phyloP scores from a whole-genome alignment of 1,140 invertebrate genomes.

The Steinernema khuongi region DNA sequence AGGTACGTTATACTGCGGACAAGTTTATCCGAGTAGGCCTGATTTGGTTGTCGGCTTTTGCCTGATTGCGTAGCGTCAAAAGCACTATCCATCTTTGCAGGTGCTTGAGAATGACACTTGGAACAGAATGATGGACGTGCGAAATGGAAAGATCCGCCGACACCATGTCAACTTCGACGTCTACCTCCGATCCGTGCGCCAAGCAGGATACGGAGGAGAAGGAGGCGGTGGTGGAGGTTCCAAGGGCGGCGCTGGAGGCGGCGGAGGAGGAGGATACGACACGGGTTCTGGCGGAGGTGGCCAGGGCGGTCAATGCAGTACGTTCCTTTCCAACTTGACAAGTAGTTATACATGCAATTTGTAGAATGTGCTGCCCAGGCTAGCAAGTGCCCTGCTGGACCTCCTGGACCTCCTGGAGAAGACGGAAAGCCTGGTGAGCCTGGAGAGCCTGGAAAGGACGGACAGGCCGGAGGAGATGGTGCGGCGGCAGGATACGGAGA shows the following conservation, averaged over 20 bases:
- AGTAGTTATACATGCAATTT: neutral
- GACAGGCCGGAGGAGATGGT: neutral
- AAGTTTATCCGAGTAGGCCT: too few relatives aligned
- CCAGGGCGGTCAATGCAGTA: neutral
- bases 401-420: constrained; percentile 16
- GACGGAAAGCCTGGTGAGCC: constrained; percentile 10
- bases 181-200: neutral
- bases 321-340: too few relatives aligned
- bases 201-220: neutral
- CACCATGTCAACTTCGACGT: neutral
- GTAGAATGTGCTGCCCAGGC: constrained; percentile 16
- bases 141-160: neutral
- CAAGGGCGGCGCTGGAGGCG: neutral
- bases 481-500: neutral
- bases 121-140: neutral
- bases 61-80: too few relatives aligned
- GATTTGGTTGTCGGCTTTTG: too few relatives aligned
- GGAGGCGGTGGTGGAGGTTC: neutral
- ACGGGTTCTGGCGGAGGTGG: neutral
- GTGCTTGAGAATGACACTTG: neutral
- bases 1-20: too few relatives aligned
- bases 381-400: constrained; percentile 18
- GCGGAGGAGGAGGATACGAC: neutral
- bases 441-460: neutral
- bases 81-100: neutral